These are phyloP conservation scores for Hirudinaria manillensis DNA, from an alignment of 2,888 invertebrate species.

Conservation along the genomic window DNA sequence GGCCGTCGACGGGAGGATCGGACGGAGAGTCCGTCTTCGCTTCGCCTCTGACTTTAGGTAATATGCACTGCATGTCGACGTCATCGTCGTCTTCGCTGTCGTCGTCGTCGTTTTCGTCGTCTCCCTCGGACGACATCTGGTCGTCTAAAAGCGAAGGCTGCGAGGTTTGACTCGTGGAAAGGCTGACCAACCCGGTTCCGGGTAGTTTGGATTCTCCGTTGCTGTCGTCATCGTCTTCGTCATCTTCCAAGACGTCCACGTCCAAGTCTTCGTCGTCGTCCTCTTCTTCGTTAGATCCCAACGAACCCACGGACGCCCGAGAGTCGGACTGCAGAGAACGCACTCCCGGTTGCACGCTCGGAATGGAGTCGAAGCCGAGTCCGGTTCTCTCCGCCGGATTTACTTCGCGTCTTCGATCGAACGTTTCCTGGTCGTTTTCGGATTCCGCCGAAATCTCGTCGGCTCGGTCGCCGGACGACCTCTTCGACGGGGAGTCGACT, in stretches of 20 bases:
- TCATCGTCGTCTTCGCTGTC: neutral
- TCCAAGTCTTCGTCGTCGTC: constrained; percentile 18
- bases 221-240: constrained; percentile 3
- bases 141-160: neutral
- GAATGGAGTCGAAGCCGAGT: neutral
- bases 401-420: neutral
- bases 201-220: neutral
- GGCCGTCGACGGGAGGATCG: neutral
- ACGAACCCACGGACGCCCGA: neutral
- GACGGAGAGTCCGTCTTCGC: no score
- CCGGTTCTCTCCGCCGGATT: no score
- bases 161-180: neutral
- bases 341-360: neutral
- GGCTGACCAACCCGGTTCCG: neutral
- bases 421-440: neutral
- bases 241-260: neutral
- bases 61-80: no score
- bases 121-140: neutral
- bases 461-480: neutral
- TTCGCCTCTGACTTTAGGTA: no score
- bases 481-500: neutral
- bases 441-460: neutral
- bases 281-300: neutral
- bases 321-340: constrained; percentile 15
- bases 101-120: neutral